Evolutionary conservation across 2,888 invertebrate species (phyloP), one percentile per base, ranked within the genome.

Genomic region (Nebria brevicollis): DNA sequence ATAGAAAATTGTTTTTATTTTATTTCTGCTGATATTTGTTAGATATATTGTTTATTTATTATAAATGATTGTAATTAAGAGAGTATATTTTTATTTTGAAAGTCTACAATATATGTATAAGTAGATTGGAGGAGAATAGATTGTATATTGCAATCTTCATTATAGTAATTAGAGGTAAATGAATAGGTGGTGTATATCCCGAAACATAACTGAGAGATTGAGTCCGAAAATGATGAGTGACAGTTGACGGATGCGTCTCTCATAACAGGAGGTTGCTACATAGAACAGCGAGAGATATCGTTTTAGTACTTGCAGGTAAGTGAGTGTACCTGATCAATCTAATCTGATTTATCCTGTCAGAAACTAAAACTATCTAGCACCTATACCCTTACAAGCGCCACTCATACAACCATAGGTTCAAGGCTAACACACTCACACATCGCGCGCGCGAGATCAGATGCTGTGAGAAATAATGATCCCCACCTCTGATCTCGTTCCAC

Each of bases 401-500:
- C 54, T 5, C 54, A 54, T 8, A 54, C 54, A 5, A 7, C 54
- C 2, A 8, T 70, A 84, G 84, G 85, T 87, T 86, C 86, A 86
- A 84, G 86, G 86, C 85, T 86, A 86, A 84, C 84, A 85, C 85
- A 54, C 54, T 54, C 54, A 13, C 54, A 54, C 54, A 54, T 8
- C 54, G 54, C 54, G 54, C 54, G 54, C 54, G 54, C 54, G 54
- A 86, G 86, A 87, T 87, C 87, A 87, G 87, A 87, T 87, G 87
- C 87, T 87, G 87, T 86, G 54, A 54, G 86, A 86, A 87, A 87
- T 87, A 87, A 87, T 87, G 87, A 87, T 87, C 87, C 86, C 86
- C 86, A 86, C 86, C 82, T 85, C 85, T 83, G 83, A 83, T 83
- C 84, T 83, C 83, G 83, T 83, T 82, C 72, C 25, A 72, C 73